A percentile compares a stretch with the other conserved stretches of the same genome.
Conservation (phyloP, 2,888 invertebrate species). For the Apamea sordens region DNA sequence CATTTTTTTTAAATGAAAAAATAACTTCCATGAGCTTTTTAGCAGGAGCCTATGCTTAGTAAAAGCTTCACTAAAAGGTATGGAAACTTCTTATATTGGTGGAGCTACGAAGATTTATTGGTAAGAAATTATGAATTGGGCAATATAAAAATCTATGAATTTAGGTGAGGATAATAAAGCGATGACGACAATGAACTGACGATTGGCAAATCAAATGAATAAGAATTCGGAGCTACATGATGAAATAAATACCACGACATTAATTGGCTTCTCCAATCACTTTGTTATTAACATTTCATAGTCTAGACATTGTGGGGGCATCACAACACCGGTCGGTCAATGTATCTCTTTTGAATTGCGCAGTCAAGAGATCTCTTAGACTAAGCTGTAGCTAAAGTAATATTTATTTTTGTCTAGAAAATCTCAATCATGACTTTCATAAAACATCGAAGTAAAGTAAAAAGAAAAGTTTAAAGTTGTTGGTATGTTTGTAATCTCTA, state of each 20-base stretch:
- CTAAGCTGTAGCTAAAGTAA: not conserved
- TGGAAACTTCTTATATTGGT: not conserved
- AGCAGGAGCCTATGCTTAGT: not conserved
- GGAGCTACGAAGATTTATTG: not conserved
- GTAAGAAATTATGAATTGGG: not conserved
- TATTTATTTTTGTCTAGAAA: not conserved
- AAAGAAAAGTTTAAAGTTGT: not conserved
- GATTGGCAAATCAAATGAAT: constrained; percentile 24
- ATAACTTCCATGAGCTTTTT: not conserved
- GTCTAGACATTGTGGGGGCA: constrained; percentile 50
- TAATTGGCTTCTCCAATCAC: constrained; percentile 50
- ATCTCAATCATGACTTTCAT: not conserved
- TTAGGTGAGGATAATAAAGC: constrained; percentile 11
- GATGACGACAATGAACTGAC: not conserved
- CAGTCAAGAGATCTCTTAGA: constrained; percentile 7
- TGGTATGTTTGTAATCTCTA: not conserved
- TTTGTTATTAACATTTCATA: constrained; percentile 57
- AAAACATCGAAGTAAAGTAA: not conserved
- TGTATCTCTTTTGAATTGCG: constrained; percentile 37
- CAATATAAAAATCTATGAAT: not conserved
- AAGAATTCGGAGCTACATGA: constrained; percentile 3
- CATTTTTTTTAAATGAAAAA: not conserved
- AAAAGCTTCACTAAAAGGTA: not conserved
- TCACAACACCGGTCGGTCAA: constrained; percentile 38
- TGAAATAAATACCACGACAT: constrained; percentile 29